Conservation (phyloP, 2,113 vertebrate species). For the Zapus hudsonius region DNA sequence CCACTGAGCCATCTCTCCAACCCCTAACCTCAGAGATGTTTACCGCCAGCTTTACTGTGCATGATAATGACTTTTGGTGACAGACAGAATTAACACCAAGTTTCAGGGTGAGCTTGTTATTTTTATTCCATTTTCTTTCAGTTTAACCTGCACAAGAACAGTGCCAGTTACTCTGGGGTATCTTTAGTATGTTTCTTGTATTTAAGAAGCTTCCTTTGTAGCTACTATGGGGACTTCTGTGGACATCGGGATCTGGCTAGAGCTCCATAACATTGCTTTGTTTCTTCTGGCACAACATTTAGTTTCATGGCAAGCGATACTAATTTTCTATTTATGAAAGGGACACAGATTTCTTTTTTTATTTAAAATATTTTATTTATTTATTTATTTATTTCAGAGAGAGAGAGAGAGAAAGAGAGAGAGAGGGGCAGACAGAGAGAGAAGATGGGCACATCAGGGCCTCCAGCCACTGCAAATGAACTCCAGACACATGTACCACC, state of each 20-base stretch:
- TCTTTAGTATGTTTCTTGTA: background rate
- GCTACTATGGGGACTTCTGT: background rate
- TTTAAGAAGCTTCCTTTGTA: background rate
- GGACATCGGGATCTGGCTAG: background rate
- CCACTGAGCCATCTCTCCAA: too few species aligned
- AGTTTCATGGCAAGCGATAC: slow-evolving; percentile 17
- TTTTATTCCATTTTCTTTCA: slow-evolving; percentile 7
- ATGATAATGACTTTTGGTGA: slow-evolving; percentile 2
- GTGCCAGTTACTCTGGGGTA: background rate
- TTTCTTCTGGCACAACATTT: background rate
- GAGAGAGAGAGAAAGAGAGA: too few species aligned
- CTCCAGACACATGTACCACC: too few species aligned
- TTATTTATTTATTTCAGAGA: too few species aligned
- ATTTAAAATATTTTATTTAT: too few species aligned
- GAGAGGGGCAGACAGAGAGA: too few species aligned
- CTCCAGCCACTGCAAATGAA: too few species aligned
- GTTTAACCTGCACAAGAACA: background rate
- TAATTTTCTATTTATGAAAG: slow-evolving; percentile 39
- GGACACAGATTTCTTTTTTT: background rate
- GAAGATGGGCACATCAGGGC: too few species aligned
- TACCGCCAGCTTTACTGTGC: background rate
- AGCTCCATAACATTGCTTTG: background rate
- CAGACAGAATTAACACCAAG: background rate
- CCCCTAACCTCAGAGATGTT: background rate
- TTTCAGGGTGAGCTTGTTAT: background rate